A percentile compares a stretch with the other conserved stretches of the same genome.
Conservation (phyloP, 2,888 invertebrate species). For the Microplitis deprimator region DNA sequence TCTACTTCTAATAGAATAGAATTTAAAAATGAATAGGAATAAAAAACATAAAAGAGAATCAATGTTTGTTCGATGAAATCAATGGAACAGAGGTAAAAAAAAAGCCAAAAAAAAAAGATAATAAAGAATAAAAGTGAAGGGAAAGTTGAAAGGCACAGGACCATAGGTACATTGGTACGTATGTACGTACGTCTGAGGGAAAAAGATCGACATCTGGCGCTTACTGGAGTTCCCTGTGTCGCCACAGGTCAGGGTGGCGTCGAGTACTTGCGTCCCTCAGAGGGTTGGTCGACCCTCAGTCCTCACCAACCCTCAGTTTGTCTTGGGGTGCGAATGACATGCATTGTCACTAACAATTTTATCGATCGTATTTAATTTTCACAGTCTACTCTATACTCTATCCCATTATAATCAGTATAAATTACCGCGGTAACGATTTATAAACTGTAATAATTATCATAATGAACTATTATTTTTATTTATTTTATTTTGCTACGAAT, state of each 20-base stretch:
- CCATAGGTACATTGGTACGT: slow-evolving; percentile 10
- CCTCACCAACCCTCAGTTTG: slow-evolving; percentile 65
- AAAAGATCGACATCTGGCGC: slow-evolving; percentile 36
- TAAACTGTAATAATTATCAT: not conserved
- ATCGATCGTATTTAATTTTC: slow-evolving; percentile 35
- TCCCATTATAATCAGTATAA: not conserved
- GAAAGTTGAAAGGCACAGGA: slow-evolving; percentile 13
- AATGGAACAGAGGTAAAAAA: slow-evolving; percentile 14
- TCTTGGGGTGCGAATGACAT: slow-evolving; percentile 68
- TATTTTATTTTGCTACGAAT: not conserved
- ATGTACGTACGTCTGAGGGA: slow-evolving; percentile 4
- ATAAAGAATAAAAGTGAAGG: slow-evolving; percentile 9
- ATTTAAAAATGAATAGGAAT: slow-evolving; percentile 13
- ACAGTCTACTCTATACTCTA: slow-evolving; percentile 1
- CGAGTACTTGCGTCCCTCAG: slow-evolving; percentile 33
- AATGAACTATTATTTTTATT: slow-evolving; percentile 24
- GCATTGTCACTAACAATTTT: slow-evolving; percentile 51
- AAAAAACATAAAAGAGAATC: slow-evolving; percentile 25
- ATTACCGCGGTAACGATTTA: slow-evolving; percentile 9
- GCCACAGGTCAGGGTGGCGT: slow-evolving; percentile 44
- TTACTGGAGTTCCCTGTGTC: slow-evolving; percentile 33
- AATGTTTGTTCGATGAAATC: slow-evolving; percentile 33
- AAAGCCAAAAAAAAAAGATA: slow-evolving; percentile 11
- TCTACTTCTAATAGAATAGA: not conserved
- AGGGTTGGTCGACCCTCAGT: slow-evolving; percentile 64